phyloP scores from a whole-genome alignment of 1,140 invertebrate genomes.

The Caenorhabditis tropicalis region DNA sequence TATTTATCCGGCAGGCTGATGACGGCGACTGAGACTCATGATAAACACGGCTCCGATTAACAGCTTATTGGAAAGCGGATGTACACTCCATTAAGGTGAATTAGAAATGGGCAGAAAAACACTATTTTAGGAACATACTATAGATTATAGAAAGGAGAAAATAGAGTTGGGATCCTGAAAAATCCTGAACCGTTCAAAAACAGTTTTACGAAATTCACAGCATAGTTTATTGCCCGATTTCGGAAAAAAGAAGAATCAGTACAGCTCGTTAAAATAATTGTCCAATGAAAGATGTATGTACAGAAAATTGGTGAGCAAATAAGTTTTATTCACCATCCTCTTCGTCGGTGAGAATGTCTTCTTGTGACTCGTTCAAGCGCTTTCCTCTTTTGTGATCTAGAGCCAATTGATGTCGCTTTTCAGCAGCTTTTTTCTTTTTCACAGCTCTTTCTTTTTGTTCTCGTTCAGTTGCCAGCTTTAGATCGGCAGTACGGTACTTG shows the following conservation, averaged over 20 bases:
- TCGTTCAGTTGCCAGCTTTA: constrained; percentile 64
- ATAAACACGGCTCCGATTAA: not conserved
- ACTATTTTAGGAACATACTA: no score
- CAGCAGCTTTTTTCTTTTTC: not conserved
- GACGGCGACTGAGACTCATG: not conserved
- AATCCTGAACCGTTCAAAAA: no score
- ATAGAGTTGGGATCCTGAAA: no score
- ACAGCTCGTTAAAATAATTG: no score
- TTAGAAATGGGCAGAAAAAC: not conserved
- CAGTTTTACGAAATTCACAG: no score
- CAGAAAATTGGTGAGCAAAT: no score
- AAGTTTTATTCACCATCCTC: no score
- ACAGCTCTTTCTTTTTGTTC: constrained; percentile 58
- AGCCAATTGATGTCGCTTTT: not conserved
- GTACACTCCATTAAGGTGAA: not conserved
- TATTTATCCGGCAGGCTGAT: constrained; percentile 15
- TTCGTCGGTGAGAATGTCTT: not conserved
- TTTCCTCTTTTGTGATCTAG: not conserved
- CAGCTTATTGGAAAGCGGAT: not conserved
- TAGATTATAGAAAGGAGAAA: no score
- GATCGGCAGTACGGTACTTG: not conserved
- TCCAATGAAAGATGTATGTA: no score
- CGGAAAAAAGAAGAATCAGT: no score
- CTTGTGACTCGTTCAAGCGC: not conserved
- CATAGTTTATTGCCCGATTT: no score